Conservation (phyloP, 2,888 invertebrate genomes). For the Euclidia mi region DNA sequence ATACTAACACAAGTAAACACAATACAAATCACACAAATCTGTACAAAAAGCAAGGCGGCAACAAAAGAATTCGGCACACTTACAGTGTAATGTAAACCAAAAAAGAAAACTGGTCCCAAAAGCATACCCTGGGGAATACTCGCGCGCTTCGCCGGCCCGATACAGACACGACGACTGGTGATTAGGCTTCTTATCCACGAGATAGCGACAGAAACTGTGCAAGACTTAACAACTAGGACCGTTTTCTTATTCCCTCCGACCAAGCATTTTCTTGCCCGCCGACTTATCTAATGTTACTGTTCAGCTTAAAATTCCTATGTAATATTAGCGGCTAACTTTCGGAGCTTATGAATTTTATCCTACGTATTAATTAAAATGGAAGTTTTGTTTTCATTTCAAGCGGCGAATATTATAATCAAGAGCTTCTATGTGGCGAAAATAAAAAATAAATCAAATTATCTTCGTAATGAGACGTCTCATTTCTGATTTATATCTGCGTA, state of each 20-base stretch:
- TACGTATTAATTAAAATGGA: conserved; percentile 46
- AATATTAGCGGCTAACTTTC: conserved; percentile 78
- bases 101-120: conserved; percentile 89
- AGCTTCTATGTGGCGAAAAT: conserved; percentile 16
- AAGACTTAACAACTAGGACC: conserved; percentile 90
- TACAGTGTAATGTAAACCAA: conserved; percentile 89
- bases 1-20: conserved; percentile 69
- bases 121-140: conserved; percentile 86
- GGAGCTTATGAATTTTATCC: conserved; percentile 73
- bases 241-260: conserved; percentile 88
- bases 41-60: conserved; percentile 81
- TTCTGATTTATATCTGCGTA: conserved; percentile 84
- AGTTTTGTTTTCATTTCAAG: conserved; percentile 31
- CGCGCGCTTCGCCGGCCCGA: conserved; percentile 84
- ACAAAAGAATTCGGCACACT: conserved; percentile 89
- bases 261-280: conserved; percentile 85
- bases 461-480: conserved; percentile 85
- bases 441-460: conserved; percentile 67
- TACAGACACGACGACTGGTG: conserved; percentile 90
- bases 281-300: conserved; percentile 86
- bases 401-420: conserved; percentile 1
- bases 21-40: conserved; percentile 82
- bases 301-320: conserved; percentile 85
- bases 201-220: conserved; percentile 90
- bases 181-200: conserved; percentile 89